Base-by-base conservation (phyloP, 2,888 invertebrate species). In the Lacanobia oleracea region DNA sequence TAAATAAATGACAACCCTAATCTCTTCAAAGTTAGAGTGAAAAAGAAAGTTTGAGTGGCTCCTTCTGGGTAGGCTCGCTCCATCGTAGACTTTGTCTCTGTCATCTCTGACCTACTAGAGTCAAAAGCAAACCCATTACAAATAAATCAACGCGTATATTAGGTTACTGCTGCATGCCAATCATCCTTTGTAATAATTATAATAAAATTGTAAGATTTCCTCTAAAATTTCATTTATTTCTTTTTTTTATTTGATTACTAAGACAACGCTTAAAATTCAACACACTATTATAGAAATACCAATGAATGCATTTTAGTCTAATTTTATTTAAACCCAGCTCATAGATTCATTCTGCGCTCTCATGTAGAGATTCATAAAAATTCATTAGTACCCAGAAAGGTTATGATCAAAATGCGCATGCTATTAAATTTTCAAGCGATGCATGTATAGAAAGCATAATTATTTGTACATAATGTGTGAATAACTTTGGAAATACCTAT, bases 371-470 rank as follows among this genome's bases (percentile, higher is more conserved):
- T 74, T 81, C 78, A 81, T 81, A 81, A 81, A 81, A 59, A 78
- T 81, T 81, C 78, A 81, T 81, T 81, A 81, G 61, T 27, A 45
- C 23, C 56, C 59, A 43, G 69, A 53, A 75, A 54, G 57, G 59
- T 43, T 50, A 65, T 67, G 61, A 67, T 75, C 66, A 67, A 75
- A 81, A 78, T 81, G 78, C 76, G 68, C 82, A 79, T 82, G 54
- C 21, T 21, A 76, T 69, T 76, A 71, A 59, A 23, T 45, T 4
- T 51, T 74, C n/a, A 23, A 53, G 23, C 45, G 50, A 40, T 61
- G 27, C 54, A 54, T 65, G 40, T 65, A 21, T 57, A 23, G 12
- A n/a, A 62, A 7, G 45, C 27, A 43, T 51, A 33, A 60, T 23
- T 5, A 51, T 51, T 60, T 33, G 9, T 53, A 23, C 18, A 37